These are phyloP conservation scores for Mobula hypostoma DNA, from an alignment of 2,113 vertebrate species.

Conservation along the genomic window DNA sequence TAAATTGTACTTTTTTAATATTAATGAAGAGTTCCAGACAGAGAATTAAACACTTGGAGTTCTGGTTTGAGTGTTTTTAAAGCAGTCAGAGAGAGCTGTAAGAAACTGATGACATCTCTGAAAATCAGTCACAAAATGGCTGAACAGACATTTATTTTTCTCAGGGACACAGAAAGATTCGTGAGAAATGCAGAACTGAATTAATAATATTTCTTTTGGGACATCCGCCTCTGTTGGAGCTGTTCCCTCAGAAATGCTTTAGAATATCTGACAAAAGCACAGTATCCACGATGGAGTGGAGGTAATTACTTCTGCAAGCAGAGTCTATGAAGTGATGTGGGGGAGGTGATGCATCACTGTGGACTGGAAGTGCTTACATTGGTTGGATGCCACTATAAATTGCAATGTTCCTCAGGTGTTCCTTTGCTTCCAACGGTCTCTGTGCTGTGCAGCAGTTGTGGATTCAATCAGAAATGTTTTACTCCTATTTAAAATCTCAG, in stretches of 20 bases:
- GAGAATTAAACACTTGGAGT: not conserved
- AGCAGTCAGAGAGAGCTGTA: not conserved
- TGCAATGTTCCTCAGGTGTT: constrained; percentile 18
- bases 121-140: constrained; percentile 15
- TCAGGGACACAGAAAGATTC: not conserved
- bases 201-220: not conserved
- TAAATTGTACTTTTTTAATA: not conserved
- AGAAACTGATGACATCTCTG: not conserved
- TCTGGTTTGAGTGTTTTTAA: not conserved
- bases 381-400: constrained; percentile 14
- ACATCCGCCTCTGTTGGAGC: not conserved
- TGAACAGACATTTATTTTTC: not conserved
- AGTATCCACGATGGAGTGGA: not conserved
- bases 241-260: constrained; percentile 8
- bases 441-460: not conserved
- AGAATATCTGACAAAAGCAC: constrained; percentile 9
- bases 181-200: constrained; percentile 9
- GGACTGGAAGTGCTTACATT: constrained; percentile 16
- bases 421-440: not conserved
- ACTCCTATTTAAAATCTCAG: not conserved
- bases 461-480: constrained; percentile 18
- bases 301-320: not conserved
- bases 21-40: not conserved
- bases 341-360: constrained; percentile 24
- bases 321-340: constrained; percentile 22